Evolutionary conservation across 1,140 invertebrate genomes (phyloP).

Genomic region (Ostrea edulis): DNA sequence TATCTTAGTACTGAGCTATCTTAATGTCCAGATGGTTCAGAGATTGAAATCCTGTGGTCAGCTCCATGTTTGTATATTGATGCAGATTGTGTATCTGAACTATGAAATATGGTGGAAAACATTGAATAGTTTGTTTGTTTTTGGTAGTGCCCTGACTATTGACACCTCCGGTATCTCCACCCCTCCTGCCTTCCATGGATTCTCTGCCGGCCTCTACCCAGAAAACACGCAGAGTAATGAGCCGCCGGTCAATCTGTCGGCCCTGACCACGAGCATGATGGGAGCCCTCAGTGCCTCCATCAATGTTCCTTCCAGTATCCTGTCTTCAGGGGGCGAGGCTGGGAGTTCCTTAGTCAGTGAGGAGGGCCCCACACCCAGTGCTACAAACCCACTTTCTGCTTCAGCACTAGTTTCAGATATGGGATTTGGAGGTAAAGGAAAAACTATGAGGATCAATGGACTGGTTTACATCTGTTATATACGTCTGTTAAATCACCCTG

Average conservation of each 20-base stretch:
- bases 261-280: conserved; percentile 29
- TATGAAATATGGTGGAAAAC: no score
- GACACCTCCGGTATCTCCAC: not conserved
- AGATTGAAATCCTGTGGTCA: no score
- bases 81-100: no score
- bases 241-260: not conserved
- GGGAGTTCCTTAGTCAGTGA: not conserved
- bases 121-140: not conserved
- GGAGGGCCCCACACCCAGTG: not conserved
- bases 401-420: not conserved
- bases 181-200: conserved; percentile 11
- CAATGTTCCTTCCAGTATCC: conserved; percentile 10
- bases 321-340: conserved; percentile 1
- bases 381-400: not conserved
- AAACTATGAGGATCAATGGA: not conserved
- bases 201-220: conserved; percentile 30
- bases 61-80: no score
- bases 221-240: not conserved
- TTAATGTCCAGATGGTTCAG: no score
- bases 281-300: conserved; percentile 27
- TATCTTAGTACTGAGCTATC: no score
- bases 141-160: conserved; percentile 13
- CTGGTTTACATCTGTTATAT: no score
- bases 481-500: no score
- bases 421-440: conserved; percentile 37